These are phyloP conservation scores for Fissipunctia ypsillon DNA, from an alignment of 2,888 invertebrate genomes.

Conservation along the genomic window DNA sequence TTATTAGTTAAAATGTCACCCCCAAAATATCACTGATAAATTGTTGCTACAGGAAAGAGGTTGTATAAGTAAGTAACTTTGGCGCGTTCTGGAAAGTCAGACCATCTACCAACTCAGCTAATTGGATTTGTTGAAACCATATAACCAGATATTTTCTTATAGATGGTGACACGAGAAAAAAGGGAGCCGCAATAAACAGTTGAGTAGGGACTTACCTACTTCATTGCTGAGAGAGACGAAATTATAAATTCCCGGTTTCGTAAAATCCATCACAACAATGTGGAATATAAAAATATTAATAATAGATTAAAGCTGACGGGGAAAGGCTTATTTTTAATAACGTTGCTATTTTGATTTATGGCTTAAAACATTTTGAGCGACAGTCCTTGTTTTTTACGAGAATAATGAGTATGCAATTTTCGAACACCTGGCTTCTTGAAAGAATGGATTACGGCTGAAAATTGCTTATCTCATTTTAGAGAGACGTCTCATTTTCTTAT, in stretches of 20 bases:
- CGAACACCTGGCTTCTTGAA: constrained; percentile 51
- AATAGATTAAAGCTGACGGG: constrained; percentile 52
- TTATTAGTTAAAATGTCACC: not conserved
- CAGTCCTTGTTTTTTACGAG: constrained; percentile 39
- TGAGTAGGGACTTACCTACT: too few relatives aligned
- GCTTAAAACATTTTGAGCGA: constrained; percentile 53
- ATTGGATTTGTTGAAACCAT: not conserved
- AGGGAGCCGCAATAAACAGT: not conserved
- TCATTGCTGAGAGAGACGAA: constrained; percentile 7
- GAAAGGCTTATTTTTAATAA: constrained; percentile 67
- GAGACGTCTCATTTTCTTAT: not conserved
- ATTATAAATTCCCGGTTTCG: constrained; percentile 25
- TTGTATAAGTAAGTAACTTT: too few relatives aligned
- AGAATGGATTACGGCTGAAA: constrained; percentile 36
- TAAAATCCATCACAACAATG: constrained; percentile 54
- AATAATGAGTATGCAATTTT: constrained; percentile 61
- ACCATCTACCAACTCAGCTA: too few relatives aligned
- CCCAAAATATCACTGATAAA: not conserved
- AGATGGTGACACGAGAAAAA: not conserved
- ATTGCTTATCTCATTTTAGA: constrained; percentile 20
- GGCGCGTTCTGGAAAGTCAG: not conserved
- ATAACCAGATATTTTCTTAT: too few relatives aligned
- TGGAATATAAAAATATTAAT: constrained; percentile 66
- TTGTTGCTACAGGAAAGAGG: not conserved
- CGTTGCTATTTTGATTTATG: constrained; percentile 68